These are phyloP conservation scores for Daubentonia madagascariensis DNA, from an alignment of 2,113 vertebrate species.

Conservation along the genomic window DNA sequence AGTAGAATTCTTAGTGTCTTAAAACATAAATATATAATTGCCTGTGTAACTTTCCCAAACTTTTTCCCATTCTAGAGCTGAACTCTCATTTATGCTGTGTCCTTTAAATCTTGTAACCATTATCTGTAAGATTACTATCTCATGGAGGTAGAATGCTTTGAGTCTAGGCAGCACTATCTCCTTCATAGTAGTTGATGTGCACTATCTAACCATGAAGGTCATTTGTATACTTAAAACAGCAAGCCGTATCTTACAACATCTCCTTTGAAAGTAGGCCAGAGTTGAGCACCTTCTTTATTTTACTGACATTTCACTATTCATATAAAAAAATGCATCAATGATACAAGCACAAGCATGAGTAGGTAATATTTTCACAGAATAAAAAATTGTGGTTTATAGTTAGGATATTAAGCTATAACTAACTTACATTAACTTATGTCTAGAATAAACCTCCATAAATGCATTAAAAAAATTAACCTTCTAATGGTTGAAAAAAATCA, in stretches of 20 bases:
- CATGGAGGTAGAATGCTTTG: neutral
- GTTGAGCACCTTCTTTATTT: neutral
- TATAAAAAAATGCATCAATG: neutral
- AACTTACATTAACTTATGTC: neutral
- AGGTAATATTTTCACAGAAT: neutral
- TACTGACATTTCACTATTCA: neutral
- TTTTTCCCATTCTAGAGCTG: neutral
- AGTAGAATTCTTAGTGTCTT: neutral
- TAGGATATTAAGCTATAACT: neutral
- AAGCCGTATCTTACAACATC: neutral
- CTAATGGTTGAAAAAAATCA: neutral
- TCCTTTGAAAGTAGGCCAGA: neutral
- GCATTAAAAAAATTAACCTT: neutral
- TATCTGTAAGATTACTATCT: neutral
- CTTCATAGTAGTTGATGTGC: neutral
- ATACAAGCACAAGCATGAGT: neutral
- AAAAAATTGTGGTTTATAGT: neutral
- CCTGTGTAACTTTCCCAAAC: neutral
- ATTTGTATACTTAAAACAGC: neutral
- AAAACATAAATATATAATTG: neutral
- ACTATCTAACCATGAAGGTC: neutral
- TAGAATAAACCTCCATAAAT: neutral
- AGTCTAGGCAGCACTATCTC: neutral
- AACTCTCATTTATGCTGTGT: neutral
- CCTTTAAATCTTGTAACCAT: too few relatives aligned